phyloP scores from a whole-genome alignment of 2,888 invertebrate species.

The Mythimna ferrago region DNA sequence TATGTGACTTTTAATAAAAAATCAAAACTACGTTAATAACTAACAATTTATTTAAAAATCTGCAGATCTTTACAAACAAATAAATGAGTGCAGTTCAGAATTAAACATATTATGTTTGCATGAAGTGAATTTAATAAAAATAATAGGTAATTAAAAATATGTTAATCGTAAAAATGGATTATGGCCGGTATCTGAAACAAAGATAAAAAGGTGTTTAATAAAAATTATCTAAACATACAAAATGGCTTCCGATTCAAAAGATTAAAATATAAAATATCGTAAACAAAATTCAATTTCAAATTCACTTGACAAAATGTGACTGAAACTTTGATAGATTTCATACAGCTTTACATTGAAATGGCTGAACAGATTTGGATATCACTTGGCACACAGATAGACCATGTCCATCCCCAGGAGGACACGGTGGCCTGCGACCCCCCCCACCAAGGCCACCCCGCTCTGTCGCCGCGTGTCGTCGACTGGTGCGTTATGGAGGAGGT shows the following conservation, averaged over 20 bases:
- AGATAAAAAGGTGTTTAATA: conserved; percentile 26
- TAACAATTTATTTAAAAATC: conserved; percentile 2
- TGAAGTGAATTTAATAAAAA: neutral
- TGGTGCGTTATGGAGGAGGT: no score
- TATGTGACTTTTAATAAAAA: neutral
- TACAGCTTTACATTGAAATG: no score
- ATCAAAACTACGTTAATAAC: neutral
- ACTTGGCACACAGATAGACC: no score
- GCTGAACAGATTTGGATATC: no score
- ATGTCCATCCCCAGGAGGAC: no score
- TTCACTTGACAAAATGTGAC: no score
- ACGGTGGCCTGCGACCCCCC: no score
- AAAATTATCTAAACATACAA: neutral
- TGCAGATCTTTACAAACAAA: conserved; percentile 20
- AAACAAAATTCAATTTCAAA: no score
- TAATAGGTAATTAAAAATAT: neutral
- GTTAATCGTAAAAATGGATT: conserved; percentile 9
- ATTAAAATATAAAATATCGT: no score
- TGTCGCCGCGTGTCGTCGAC: no score
- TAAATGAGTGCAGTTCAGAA: neutral
- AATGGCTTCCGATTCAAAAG: neutral
- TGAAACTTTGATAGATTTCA: no score
- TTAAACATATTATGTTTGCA: neutral
- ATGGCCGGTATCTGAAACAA: conserved; percentile 28
- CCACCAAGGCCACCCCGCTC: no score